Percentiles rank a stretch among this genome's conserved stretches.
Evolutionary conservation across 2,113 vertebrate species (phyloP).

Genomic region (Dipodomys merriami): DNA sequence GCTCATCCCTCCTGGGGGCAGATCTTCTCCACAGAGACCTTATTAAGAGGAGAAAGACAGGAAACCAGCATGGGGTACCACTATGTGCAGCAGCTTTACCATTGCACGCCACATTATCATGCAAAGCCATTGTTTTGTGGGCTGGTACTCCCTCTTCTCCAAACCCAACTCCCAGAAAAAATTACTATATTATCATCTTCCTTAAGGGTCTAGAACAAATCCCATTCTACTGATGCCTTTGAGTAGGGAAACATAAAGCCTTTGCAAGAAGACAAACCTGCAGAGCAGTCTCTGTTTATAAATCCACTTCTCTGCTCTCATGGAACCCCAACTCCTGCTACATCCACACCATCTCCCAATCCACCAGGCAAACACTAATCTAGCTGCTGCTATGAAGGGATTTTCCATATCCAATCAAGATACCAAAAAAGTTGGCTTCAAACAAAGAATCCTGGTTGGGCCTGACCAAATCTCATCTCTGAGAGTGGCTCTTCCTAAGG

Average conservation of each 20-base stretch:
- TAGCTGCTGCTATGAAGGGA: neutral
- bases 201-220: neutral
- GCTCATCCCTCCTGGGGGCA: neutral
- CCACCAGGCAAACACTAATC: neutral
- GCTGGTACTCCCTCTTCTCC: neutral
- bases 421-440: neutral
- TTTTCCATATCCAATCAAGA: neutral
- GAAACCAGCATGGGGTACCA: constrained; percentile 40
- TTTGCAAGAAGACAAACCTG: neutral
- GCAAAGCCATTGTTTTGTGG: constrained; percentile 29
- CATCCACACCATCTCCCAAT: fast-evolving
- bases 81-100: neutral
- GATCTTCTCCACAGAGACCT: constrained; percentile 55
- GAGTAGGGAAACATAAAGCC: neutral
- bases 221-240: neutral
- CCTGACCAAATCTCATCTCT: neutral
- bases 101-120: constrained; percentile 37
- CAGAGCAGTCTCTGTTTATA: neutral
- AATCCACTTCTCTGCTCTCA: neutral
- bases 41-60: constrained; percentile 57
- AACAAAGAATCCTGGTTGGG: neutral
- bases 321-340: neutral
- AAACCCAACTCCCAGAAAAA: constrained; percentile 21
- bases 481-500: neutral
- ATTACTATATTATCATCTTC: neutral